Evolutionary conservation across 1,140 invertebrate genomes (phyloP).

Genomic region (Diuraphis noxia): DNA sequence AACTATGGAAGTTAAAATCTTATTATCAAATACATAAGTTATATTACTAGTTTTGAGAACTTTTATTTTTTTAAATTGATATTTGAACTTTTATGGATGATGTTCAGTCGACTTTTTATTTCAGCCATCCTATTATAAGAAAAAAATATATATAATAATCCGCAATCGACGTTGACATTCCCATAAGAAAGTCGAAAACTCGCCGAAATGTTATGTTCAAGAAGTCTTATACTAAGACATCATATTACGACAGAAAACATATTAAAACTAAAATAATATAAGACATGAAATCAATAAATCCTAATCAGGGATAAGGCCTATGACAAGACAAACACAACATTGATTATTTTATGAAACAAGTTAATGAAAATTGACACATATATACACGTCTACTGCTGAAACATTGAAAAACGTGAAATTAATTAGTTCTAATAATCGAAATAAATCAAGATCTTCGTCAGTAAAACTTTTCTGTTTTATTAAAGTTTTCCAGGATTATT

Average conservation of each 20-base stretch:
- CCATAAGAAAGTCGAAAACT: background rate
- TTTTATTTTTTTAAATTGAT: background rate
- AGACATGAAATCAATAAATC: constrained; percentile 1
- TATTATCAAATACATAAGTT: constrained; percentile 5
- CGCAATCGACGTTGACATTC: background rate
- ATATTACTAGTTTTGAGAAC: constrained; percentile 17
- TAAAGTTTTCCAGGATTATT: background rate
- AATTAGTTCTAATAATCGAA: background rate
- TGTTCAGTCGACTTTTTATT: background rate
- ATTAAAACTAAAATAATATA: constrained; percentile 17
- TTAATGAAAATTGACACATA: background rate
- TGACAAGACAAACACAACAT: background rate
- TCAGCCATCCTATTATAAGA: background rate
- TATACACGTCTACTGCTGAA: too few relatives aligned
- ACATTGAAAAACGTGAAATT: background rate
- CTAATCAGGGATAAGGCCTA: background rate
- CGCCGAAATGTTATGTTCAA: background rate
- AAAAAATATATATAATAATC: background rate
- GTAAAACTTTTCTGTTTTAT: background rate
- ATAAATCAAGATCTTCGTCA: background rate
- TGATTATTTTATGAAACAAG: background rate
- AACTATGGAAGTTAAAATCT: background rate
- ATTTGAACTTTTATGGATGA: background rate
- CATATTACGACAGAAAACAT: background rate
- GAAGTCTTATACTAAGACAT: background rate